phyloP scores from a whole-genome alignment of 2,113 vertebrate genomes.

The Amazona guildingii region DNA sequence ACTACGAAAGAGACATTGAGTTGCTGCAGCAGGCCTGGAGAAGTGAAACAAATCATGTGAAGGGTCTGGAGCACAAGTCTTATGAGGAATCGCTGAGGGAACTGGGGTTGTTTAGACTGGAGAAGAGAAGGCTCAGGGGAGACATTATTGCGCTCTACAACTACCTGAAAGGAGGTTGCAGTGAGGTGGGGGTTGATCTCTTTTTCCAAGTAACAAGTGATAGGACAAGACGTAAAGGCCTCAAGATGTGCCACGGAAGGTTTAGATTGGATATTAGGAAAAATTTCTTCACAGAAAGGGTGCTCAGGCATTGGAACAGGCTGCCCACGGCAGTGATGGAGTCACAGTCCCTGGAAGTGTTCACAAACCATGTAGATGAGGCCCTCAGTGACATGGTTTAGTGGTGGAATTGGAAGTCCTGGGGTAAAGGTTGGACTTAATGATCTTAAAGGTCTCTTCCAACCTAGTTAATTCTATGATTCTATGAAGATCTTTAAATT shows the following conservation, averaged over 20 bases:
- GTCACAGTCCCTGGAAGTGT: background rate
- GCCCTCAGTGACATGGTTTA: background rate
- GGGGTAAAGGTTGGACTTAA: background rate
- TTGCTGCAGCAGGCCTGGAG: background rate
- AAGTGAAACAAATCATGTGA: background rate
- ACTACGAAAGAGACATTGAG: background rate
- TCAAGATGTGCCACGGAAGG: background rate
- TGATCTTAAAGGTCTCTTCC: background rate
- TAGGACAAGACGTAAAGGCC: background rate
- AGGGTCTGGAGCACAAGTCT: background rate
- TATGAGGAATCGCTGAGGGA: background rate
- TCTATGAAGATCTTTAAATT: background rate
- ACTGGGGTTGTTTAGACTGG: background rate
- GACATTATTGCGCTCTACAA: background rate
- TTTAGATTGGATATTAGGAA: background rate
- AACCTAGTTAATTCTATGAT: background rate
- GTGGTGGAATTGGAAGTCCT: background rate
- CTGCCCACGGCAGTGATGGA: background rate
- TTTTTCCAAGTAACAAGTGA: background rate
- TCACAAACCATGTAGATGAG: background rate
- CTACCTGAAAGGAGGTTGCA: background rate
- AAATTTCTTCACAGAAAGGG: background rate
- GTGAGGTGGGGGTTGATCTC: background rate
- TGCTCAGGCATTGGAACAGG: background rate
- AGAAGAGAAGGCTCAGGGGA: background rate